Base-by-base conservation (phyloP, 1,140 invertebrate species). In the Littorina saxatilis region DNA sequence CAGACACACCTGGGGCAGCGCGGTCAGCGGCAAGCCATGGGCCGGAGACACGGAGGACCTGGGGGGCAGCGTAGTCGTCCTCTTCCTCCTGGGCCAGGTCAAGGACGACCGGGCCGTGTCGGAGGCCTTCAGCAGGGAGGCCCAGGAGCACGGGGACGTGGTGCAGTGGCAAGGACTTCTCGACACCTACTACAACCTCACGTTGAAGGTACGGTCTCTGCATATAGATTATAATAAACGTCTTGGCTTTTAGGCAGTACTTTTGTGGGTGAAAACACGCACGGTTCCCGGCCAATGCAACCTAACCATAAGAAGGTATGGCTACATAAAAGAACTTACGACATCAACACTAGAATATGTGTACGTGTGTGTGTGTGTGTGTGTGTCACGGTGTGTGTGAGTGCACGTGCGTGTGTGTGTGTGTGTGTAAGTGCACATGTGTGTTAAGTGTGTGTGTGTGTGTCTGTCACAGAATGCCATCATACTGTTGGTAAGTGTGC, bases 121-220 rank as follows among this genome's bases (percentile, higher is more conserved):
- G 37, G 35, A 40, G 17, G 68, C 37, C 68, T 35, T 72, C 35
- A 2, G 17, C 7, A 39, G 29, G 0, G 68, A 72, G 68, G 40
- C 35, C 17, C 0, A 40, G 68, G 4, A 40, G 20, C 29, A 72
- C 23, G 68, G 68, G 20, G 70, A 73, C 70, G 13, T 73, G 3
- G 40, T 73, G 23, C 70, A 73, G 43, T 73, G 70, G 70, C 3
- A 73, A 27, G 70, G 70, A 50, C 70, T 73, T 23, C 39, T 3
- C 13, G 70, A 73, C 7, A 50, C 5, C 70, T 73, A 73, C 43
- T 73, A 29, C 40, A 73, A 52, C 40, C 27, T 73, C 23, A 73
- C 70, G 7, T 7, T 47, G 40, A 73, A 73, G 70, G 70, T 73
- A 47, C 23, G 63, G 4, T 3, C 63, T 29, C 58, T n/a, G n/a